These are phyloP conservation scores for Anisognathus igniventris DNA, from an alignment of 2,797 vertebrate genomes.

Conservation along the genomic window DNA sequence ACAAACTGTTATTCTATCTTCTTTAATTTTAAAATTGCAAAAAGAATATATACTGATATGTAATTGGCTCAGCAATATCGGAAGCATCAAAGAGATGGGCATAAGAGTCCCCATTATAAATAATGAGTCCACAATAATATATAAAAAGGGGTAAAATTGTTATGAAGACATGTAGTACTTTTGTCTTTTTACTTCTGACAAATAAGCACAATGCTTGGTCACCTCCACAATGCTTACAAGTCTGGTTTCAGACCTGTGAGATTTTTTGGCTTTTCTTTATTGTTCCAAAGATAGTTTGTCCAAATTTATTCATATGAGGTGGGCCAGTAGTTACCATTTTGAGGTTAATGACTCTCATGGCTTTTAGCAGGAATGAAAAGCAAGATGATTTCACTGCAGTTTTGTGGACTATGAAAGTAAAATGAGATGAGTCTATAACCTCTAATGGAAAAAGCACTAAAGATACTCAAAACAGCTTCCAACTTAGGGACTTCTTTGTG, in stretches of 20 bases:
- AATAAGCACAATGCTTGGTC: background rate
- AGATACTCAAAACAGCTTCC: background rate
- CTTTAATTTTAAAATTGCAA: background rate
- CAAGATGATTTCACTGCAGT: background rate
- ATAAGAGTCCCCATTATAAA: background rate
- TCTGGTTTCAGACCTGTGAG: background rate
- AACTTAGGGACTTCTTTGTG: background rate
- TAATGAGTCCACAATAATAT: background rate
- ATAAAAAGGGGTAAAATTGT: background rate
- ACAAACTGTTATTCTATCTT: background rate
- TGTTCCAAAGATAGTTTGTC: background rate
- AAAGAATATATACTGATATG: fast-evolving
- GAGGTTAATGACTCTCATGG: background rate
- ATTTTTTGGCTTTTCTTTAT: background rate
- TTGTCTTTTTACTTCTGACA: background rate
- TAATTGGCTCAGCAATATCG: background rate
- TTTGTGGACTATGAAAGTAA: background rate
- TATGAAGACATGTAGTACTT: background rate
- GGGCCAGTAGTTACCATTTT: background rate
- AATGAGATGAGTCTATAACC: background rate
- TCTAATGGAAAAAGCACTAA: background rate
- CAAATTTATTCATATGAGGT: background rate
- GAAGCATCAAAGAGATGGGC: background rate
- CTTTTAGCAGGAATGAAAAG: background rate
- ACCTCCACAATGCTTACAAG: background rate